phyloP scores from a whole-genome alignment of 2,113 vertebrate genomes.

The Trichechus manatus region DNA sequence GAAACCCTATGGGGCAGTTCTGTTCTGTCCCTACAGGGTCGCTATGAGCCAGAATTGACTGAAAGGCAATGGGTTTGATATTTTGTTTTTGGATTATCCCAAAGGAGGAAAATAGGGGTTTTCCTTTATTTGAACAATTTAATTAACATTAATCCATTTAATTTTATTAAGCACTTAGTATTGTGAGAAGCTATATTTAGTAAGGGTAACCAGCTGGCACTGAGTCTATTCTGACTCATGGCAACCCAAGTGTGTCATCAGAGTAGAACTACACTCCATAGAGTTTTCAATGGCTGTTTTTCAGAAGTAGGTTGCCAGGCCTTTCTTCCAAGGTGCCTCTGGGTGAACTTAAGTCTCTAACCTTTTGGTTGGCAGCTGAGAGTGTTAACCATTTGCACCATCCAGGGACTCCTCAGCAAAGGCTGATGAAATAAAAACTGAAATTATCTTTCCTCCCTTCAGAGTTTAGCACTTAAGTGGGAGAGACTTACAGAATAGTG shows the following conservation, averaged over 20 bases:
- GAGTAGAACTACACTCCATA: neutral
- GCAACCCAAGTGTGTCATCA: neutral
- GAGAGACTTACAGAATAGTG: neutral
- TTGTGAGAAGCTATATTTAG: conserved; percentile 2
- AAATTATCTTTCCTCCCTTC: neutral
- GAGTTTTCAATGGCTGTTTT: neutral
- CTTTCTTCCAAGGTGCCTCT: neutral
- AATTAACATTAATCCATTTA: conserved; percentile 20
- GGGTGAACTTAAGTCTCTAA: neutral
- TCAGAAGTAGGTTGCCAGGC: neutral
- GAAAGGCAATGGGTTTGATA: too few relatives aligned
- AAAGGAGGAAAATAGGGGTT: neutral
- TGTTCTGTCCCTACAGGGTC: too few relatives aligned
- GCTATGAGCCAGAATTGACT: too few relatives aligned
- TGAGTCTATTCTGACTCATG: neutral
- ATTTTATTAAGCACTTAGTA: neutral
- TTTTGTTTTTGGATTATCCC: neutral
- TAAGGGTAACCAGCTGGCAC: neutral
- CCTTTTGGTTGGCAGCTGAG: neutral
- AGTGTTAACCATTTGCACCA: neutral
- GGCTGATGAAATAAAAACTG: neutral
- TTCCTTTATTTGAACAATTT: neutral
- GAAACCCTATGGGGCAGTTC: too few relatives aligned
- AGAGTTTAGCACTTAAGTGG: neutral
- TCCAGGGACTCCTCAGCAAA: neutral